A percentile compares a stretch with the other conserved stretches of the same genome.
Evolutionary conservation across 2,888 invertebrate genomes (phyloP).

Genomic region (Synanthedon vespiformis): DNA sequence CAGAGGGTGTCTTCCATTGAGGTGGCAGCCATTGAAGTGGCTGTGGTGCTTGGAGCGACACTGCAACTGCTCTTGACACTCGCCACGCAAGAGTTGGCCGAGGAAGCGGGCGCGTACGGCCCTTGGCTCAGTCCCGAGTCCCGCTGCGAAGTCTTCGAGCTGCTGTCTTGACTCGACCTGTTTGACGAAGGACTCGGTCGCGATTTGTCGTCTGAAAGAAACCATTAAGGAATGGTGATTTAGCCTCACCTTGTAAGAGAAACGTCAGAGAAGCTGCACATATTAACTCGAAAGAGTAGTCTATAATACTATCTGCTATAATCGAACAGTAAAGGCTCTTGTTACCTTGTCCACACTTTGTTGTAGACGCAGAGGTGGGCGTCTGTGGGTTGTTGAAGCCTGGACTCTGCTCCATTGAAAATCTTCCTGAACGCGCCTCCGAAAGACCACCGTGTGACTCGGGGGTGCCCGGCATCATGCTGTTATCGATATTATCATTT

Average conservation of each 20-base stretch:
- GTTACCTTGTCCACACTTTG: slow-evolving; percentile 44
- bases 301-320: not conserved
- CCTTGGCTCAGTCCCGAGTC: slow-evolving; percentile 45
- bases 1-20: slow-evolving; percentile 45
- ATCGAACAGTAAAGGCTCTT: too few species aligned
- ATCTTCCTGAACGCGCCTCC: slow-evolving; percentile 55
- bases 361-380: slow-evolving; percentile 42
- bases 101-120: slow-evolving; percentile 51
- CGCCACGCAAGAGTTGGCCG: slow-evolving; percentile 33
- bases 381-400: slow-evolving; percentile 66
- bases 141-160: slow-evolving; percentile 58
- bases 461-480: slow-evolving; percentile 67
- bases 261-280: too few species aligned
- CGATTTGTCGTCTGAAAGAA: slow-evolving; percentile 53
- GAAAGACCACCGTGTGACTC: slow-evolving; percentile 55
- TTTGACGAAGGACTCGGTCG: slow-evolving; percentile 64
- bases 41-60: slow-evolving; percentile 26
- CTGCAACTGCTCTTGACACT: slow-evolving; percentile 44
- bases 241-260: too few species aligned
- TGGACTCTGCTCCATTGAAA: slow-evolving; percentile 64
- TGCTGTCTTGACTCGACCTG: slow-evolving; percentile 55
- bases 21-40: slow-evolving; percentile 17
- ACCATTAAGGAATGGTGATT: too few species aligned
- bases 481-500: slow-evolving; percentile 10
- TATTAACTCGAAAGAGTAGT: not conserved